Conservation (phyloP, 2,113 vertebrate species). For the Odontesthes bonariensis region DNA sequence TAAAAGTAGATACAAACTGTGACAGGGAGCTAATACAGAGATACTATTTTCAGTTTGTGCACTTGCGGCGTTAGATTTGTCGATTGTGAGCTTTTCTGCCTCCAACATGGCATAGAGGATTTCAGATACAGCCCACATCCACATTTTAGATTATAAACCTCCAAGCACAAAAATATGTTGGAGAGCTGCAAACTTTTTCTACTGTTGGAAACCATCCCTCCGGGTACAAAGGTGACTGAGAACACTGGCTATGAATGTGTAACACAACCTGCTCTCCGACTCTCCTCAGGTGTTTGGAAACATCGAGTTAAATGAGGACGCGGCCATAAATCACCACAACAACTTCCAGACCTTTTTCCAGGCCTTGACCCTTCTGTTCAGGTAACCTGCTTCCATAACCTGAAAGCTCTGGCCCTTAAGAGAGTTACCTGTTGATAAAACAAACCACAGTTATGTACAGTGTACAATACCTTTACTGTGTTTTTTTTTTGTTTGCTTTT, state of each 20-base stretch:
- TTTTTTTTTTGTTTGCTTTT: conserved; percentile 3
- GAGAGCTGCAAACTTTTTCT: no score
- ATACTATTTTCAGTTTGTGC: no score
- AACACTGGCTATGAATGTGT: no score
- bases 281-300: conserved; percentile 94
- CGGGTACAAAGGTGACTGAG: background rate
- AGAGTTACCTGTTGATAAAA: background rate
- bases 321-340: conserved; percentile 93
- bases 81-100: no score
- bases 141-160: background rate
- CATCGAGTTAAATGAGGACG: conserved; percentile 90
- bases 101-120: background rate
- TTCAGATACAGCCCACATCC: background rate
- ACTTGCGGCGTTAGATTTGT: no score
- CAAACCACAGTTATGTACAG: no score
- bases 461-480: background rate
- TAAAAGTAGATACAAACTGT: no score
- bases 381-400: conserved; percentile 76
- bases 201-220: background rate
- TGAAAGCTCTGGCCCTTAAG: background rate
- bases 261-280: background rate
- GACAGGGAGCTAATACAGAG: no score
- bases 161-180: background rate
- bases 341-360: conserved; percentile 97
- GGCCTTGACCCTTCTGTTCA: conserved; percentile 95